phyloP scores from a whole-genome alignment of 2,113 vertebrate genomes.

The Manacus vitellinus region DNA sequence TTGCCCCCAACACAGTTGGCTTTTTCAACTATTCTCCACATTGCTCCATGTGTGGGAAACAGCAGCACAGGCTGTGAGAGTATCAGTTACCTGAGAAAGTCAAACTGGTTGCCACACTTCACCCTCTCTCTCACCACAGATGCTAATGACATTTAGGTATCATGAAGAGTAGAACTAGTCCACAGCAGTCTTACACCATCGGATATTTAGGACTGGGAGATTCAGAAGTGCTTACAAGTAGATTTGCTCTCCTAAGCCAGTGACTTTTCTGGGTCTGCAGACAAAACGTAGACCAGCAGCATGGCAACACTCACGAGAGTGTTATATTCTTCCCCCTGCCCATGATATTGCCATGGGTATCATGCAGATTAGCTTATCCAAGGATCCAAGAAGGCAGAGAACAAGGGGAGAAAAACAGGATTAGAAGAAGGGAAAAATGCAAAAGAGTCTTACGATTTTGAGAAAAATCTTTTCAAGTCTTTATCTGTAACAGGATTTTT shows the following conservation, averaged over 20 bases:
- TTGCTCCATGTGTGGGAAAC: not conserved
- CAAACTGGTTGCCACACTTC: not conserved
- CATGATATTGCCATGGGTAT: not conserved
- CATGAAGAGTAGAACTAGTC: not conserved
- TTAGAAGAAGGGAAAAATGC: not conserved
- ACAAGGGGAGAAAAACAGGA: conserved; percentile 33
- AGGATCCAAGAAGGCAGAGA: not conserved
- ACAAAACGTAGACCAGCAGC: not conserved
- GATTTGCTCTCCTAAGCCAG: not conserved
- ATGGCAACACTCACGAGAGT: not conserved
- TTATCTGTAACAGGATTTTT: conserved; percentile 30
- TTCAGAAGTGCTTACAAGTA: not conserved
- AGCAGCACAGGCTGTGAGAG: accelerated
- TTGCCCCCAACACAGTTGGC: not conserved
- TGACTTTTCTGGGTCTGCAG: not conserved
- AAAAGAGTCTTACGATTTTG: not conserved
- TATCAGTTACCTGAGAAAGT: not conserved
- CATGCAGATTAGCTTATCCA: not conserved
- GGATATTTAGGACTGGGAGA: not conserved
- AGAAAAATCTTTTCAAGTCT: conserved; percentile 37
- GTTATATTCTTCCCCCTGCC: not conserved
- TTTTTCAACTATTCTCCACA: not conserved
- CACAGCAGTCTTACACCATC: accelerated
- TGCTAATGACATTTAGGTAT: not conserved
- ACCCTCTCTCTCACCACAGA: not conserved